These are phyloP conservation scores for Brachionus rotundiformis DNA, from an alignment of 1,140 invertebrate species.

Conservation along the genomic window DNA sequence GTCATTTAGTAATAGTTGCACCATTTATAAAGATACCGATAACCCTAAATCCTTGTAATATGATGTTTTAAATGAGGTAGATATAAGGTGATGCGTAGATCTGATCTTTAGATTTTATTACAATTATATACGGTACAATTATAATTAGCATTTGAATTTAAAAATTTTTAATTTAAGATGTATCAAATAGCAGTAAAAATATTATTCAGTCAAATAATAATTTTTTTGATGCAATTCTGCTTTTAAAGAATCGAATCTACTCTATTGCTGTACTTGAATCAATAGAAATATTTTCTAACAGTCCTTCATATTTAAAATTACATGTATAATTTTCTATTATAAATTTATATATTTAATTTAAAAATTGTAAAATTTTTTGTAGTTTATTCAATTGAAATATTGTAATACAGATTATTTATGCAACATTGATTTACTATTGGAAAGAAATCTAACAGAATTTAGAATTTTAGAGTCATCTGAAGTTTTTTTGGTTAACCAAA, in stretches of 20 bases:
- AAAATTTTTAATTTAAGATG: too few species aligned
- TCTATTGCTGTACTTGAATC: not conserved
- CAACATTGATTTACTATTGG: not conserved
- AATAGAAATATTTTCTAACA: not conserved
- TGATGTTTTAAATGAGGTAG: too few species aligned
- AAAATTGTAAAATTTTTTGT: not conserved
- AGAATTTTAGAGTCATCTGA: not conserved
- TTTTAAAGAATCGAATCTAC: not conserved
- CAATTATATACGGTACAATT: too few species aligned
- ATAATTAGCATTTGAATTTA: too few species aligned
- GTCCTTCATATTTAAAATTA: not conserved
- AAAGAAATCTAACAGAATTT: not conserved
- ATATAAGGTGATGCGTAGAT: too few species aligned
- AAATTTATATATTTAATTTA: too few species aligned
- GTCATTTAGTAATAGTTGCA: too few species aligned
- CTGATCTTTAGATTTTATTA: too few species aligned
- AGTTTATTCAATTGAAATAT: not conserved
- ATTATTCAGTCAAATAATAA: not conserved
- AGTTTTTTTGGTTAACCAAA: not conserved
- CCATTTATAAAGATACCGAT: too few species aligned
- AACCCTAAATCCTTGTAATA: too few species aligned
- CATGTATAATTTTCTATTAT: too few species aligned
- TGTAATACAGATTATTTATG: not conserved
- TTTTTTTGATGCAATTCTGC: not conserved
- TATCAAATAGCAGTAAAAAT: too few species aligned